phyloP scores from a whole-genome alignment of 2,113 vertebrate species.

The Sturnira hondurensis region DNA sequence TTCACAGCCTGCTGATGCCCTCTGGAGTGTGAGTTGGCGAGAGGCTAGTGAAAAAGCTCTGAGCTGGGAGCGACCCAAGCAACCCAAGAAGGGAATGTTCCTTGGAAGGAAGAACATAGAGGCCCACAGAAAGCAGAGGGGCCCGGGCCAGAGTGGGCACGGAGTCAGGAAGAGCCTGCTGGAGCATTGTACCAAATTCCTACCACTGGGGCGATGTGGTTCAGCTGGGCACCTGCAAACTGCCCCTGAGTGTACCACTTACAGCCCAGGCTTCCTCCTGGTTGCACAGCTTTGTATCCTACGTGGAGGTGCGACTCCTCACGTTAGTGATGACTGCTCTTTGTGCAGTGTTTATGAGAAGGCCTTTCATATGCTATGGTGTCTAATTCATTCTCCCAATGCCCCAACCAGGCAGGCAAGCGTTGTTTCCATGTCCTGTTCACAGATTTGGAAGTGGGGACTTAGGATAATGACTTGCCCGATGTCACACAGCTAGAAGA shows the following conservation, averaged over 20 bases:
- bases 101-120: background rate
- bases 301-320: background rate
- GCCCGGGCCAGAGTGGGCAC: background rate
- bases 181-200: background rate
- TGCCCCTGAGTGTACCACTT: accelerated
- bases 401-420: background rate
- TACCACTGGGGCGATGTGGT: accelerated
- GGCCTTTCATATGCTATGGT: background rate
- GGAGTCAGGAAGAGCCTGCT: background rate
- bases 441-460: background rate
- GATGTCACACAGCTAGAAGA: background rate
- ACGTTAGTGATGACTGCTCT: background rate
- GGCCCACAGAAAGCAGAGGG: background rate
- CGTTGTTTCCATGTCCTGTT: background rate
- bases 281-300: background rate
- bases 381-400: background rate
- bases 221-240: background rate
- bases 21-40: background rate
- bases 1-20: background rate
- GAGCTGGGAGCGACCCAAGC: background rate
- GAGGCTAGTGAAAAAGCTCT: background rate
- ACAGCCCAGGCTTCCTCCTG: background rate
- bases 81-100: background rate
- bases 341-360: background rate
- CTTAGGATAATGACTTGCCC: background rate